Evolutionary conservation across 1,140 invertebrate genomes (phyloP).

Genomic region (Pseudomyrmex sp.): DNA sequence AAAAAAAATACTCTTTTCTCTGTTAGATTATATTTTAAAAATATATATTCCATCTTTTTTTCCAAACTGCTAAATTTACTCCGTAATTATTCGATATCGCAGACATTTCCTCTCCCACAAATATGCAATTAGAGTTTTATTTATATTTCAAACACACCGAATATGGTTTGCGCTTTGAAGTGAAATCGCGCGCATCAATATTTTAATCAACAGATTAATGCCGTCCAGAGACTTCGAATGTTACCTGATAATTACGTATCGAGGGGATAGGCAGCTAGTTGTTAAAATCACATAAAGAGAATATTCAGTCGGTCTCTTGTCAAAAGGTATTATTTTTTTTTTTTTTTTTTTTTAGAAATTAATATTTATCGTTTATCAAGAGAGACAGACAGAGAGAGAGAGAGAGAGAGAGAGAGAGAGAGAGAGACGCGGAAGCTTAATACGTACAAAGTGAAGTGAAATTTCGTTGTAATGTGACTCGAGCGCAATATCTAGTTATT

Average conservation of each 20-base stretch:
- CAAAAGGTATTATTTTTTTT: not conserved
- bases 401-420: too few relatives aligned
- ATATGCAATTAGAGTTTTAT: constrained; percentile 19
- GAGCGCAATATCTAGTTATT: constrained; percentile 23
- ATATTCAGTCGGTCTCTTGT: not conserved
- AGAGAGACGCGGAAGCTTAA: not conserved
- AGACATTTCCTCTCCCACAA: not conserved
- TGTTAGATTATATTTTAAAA: too few relatives aligned
- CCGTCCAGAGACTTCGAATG: not conserved
- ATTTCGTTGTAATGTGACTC: constrained; percentile 4
- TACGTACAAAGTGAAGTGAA: not conserved
- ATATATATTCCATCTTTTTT: too few relatives aligned
- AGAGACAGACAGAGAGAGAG: too few relatives aligned
- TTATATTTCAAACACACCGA: constrained; percentile 18
- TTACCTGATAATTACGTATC: not conserved
- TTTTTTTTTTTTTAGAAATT: too few relatives aligned
- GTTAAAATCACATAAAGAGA: not conserved
- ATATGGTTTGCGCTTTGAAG: not conserved
- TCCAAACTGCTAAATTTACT: too few relatives aligned
- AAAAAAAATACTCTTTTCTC: not conserved
- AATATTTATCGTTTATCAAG: too few relatives aligned
- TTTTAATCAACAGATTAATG: constrained; percentile 24
- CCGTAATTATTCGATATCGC: too few relatives aligned
- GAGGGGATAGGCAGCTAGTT: not conserved
- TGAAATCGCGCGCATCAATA: constrained; percentile 16